Base-by-base conservation (phyloP, 2,797 vertebrate genomes). In the Tragopan temminckii region DNA sequence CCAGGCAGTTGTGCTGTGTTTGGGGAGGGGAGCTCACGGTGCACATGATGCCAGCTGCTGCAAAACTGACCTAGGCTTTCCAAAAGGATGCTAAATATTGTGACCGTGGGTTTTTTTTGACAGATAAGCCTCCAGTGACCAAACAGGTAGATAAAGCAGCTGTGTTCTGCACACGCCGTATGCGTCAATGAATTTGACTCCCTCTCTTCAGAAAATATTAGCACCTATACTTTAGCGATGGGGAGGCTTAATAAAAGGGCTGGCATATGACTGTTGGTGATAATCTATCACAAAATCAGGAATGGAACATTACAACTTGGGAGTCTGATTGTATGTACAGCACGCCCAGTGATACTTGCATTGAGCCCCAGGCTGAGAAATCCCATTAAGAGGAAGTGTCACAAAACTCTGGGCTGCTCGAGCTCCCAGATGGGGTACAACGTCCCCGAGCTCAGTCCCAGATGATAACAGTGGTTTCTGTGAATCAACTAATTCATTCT, bases 1-100 rank as follows among this genome's bases (percentile, higher is more conserved):
- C 7, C n/a, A 1, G 66, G 72, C 0, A 0, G 3, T 27, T n/a
- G 20, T n/a, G 15, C 63, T 24, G 29, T 5, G 5, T 33, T 8
- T 4, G 59, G 81, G 48, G 63, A 64, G 75, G 68, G 76, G 61
- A 48, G 50, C 55, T 70, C 0, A 3, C 1, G 19, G 55, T n/a
- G 33, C 7, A 19, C 0, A 0, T 1, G 2, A 0, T 63, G 84
- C 46, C 68, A n/a, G 58, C 83, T 40, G 67, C 74, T 50, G 42
- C 38, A 57, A 29, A 91, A 29, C 31, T 29, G 7, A 74, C 10
- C 20, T 9, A 11, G 6, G n/a, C n/a, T 63, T 48, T 61, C 58
- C 46, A 57, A 89, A 36, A 70, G 13, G 31, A n/a, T 8, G 27
- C 5, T 40, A 64, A 83, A 16, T 21, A 4, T 36, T 16, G 0